phyloP scores from a whole-genome alignment of 2,888 invertebrate genomes.

The Microctonus hyperodae region DNA sequence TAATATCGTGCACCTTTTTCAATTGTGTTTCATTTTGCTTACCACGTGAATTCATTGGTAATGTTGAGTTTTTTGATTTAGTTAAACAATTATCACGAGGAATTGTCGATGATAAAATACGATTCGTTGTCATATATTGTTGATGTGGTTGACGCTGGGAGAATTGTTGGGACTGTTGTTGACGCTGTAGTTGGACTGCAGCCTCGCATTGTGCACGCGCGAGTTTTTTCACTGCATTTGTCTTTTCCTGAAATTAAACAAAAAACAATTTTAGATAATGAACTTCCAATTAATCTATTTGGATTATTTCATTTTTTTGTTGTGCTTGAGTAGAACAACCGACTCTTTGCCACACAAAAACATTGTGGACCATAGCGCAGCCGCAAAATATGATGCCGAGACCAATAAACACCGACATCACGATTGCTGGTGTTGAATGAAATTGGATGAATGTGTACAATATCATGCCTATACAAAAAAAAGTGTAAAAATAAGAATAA shows the following conservation, averaged over 20 bases:
- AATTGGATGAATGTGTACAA: conserved; percentile 92
- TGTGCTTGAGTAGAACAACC: conserved; percentile 39
- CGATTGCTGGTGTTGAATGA: conserved; percentile 89
- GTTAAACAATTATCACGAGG: conserved; percentile 49
- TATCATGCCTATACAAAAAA: conserved; percentile 80
- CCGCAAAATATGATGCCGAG: conserved; percentile 91
- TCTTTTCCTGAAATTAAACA: conserved; percentile 70
- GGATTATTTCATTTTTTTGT: conserved; percentile 32
- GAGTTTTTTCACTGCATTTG: conserved; percentile 77
- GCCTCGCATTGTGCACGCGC: conserved; percentile 62
- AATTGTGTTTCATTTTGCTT: conserved; percentile 36
- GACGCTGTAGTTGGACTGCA: conserved; percentile 55
- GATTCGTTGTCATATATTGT: neutral
- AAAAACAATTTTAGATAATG: neutral
- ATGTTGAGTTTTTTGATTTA: conserved; percentile 41
- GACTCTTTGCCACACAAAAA: conserved; percentile 89
- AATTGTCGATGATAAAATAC: conserved; percentile 31
- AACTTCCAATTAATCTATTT: neutral
- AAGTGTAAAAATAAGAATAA: conserved; percentile 13
- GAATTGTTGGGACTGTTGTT: conserved; percentile 33
- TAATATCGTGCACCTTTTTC: conserved; percentile 35
- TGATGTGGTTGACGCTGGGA: conserved; percentile 23
- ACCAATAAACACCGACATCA: conserved; percentile 89
- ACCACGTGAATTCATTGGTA: conserved; percentile 38
- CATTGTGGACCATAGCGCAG: conserved; percentile 93